Evolutionary conservation across 2,888 invertebrate species (phyloP).

Genomic region (Lysandra bellargus): DNA sequence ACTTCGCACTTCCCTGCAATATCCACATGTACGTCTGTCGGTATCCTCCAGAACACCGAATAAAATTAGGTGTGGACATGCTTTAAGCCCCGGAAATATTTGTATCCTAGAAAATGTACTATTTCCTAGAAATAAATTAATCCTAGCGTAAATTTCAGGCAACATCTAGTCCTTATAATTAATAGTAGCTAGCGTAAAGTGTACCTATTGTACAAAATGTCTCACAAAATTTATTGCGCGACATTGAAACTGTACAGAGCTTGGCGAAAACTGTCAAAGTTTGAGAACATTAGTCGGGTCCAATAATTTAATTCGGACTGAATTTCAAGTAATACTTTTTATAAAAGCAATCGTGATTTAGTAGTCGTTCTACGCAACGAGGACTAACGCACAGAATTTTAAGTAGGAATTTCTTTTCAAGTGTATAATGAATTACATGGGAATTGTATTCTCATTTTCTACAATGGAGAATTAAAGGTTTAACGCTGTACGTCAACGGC

Average conservation of each 20-base stretch:
- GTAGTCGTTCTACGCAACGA: background rate
- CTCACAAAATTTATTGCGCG: background rate
- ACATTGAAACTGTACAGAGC: background rate
- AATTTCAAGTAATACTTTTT: background rate
- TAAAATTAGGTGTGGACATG: no score
- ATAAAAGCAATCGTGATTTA: background rate
- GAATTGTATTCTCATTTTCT: background rate
- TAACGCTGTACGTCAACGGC: no score
- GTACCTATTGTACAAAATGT: background rate
- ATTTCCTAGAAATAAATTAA: background rate
- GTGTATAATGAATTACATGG: background rate
- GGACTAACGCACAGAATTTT: background rate
- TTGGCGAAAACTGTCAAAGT: background rate
- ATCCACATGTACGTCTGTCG: no score
- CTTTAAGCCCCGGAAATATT: no score
- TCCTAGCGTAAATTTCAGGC: background rate
- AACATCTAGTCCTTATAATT: background rate
- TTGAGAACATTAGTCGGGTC: background rate
- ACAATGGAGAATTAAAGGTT: no score
- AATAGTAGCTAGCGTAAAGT: background rate
- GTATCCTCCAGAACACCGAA: no score
- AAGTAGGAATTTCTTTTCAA: no score
- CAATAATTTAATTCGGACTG: background rate
- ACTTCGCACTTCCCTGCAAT: no score
- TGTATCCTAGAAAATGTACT: no score